A percentile compares a stretch with the other conserved stretches of the same genome.
These are phyloP conservation scores for Eristalinus aeneus DNA, from an alignment of 2,888 invertebrate species.

Conservation along the genomic window DNA sequence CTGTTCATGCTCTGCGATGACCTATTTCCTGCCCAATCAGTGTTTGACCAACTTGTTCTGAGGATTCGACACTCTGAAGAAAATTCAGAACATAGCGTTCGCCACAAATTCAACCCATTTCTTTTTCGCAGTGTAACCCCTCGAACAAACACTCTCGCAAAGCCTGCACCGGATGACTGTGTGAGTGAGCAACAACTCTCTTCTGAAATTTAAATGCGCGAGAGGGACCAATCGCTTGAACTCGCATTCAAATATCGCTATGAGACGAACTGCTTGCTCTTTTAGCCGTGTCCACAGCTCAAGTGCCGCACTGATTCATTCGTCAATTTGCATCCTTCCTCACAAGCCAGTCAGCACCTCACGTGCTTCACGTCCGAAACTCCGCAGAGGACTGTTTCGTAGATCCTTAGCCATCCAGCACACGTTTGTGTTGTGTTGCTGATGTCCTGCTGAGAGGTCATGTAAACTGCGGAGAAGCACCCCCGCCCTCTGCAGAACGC, in stretches of 20 bases:
- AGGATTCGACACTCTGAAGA: no score
- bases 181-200: slow-evolving; percentile 38
- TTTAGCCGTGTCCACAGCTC: neutral
- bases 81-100: no score
- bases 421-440: slow-evolving; percentile 59
- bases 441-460: slow-evolving; percentile 61
- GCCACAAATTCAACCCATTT: neutral
- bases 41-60: no score
- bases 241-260: neutral
- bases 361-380: slow-evolving; percentile 16
- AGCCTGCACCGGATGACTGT: slow-evolving; percentile 25
- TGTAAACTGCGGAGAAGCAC: slow-evolving; percentile 25
- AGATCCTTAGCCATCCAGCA: slow-evolving; percentile 26
- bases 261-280: neutral
- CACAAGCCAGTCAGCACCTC: neutral
- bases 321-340: neutral
- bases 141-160: slow-evolving; percentile 38
- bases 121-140: slow-evolving; percentile 55
- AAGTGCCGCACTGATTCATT: neutral
- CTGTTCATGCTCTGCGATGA: no score
- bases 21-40: no score
- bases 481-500: slow-evolving; percentile 10
- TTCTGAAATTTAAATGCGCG: slow-evolving; percentile 47
- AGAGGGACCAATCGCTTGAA: slow-evolving; percentile 6
- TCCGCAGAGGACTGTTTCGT: slow-evolving; percentile 24